These are phyloP conservation scores for Euplexia lucipara DNA, from an alignment of 2,888 invertebrate species.

Conservation along the genomic window DNA sequence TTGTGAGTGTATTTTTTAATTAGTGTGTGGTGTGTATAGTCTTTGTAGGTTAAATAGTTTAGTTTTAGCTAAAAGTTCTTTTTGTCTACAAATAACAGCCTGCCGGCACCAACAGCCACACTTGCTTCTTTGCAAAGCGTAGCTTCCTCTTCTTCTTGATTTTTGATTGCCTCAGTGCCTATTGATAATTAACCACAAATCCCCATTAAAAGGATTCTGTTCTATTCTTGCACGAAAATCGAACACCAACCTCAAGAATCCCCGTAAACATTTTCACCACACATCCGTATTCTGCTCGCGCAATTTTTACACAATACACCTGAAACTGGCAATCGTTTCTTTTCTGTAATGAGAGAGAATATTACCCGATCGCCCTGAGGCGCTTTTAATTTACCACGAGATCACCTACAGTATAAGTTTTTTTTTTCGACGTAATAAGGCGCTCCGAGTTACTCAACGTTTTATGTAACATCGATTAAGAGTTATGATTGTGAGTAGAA, in stretches of 20 bases:
- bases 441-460: constrained; percentile 42
- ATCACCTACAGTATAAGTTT: constrained; percentile 79
- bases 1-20: too few relatives aligned
- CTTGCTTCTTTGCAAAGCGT: too few relatives aligned
- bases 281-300: constrained; percentile 32
- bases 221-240: constrained; percentile 52
- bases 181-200: too few relatives aligned
- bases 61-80: too few relatives aligned
- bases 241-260: constrained; percentile 52
- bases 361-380: constrained; percentile 88
- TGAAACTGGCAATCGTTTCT: constrained; percentile 81
- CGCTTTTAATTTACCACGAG: constrained; percentile 89
- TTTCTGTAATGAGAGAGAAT: constrained; percentile 81
- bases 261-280: constrained; percentile 41
- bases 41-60: too few relatives aligned
- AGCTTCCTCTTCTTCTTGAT: too few relatives aligned
- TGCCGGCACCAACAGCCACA: too few relatives aligned
- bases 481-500: constrained; percentile 54
- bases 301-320: constrained; percentile 76
- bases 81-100: too few relatives aligned
- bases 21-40: too few relatives aligned
- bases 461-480: constrained; percentile 62
- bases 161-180: too few relatives aligned
- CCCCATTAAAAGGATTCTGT: not conserved
- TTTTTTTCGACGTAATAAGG: constrained; percentile 73